Evolutionary conservation across 2,113 vertebrate species (phyloP).

Genomic region (Scalopus aquaticus): DNA sequence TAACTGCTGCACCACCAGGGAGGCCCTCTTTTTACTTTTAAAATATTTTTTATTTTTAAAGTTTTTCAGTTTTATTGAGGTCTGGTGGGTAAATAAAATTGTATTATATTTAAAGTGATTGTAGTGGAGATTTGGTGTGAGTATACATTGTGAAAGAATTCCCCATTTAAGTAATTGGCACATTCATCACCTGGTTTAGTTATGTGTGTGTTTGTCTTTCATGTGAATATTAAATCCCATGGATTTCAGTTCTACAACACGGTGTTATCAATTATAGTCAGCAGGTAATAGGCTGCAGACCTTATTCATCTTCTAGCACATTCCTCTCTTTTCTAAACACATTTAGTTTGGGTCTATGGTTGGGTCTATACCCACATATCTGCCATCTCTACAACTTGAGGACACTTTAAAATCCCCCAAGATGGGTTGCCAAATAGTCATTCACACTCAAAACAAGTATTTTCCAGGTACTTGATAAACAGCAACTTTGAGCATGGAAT

Average conservation of each 20-base stretch:
- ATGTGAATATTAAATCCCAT: not conserved
- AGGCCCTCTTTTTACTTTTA: too few relatives aligned
- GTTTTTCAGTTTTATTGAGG: not conserved
- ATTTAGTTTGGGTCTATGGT: not conserved
- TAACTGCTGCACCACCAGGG: too few relatives aligned
- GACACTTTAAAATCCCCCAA: not conserved
- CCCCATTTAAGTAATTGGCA: not conserved
- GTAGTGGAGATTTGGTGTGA: not conserved
- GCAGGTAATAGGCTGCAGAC: too few relatives aligned
- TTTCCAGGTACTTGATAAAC: slow-evolving; percentile 30
- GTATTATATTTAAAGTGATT: not conserved
- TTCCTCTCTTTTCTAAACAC: not conserved
- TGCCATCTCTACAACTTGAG: not conserved
- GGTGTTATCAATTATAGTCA: not conserved
- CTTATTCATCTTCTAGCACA: not conserved
- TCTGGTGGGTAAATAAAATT: not conserved
- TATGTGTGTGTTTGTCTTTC: not conserved
- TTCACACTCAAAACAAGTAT: slow-evolving; percentile 50
- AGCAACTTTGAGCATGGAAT: not conserved
- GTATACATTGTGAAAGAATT: not conserved
- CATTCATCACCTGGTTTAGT: not conserved
- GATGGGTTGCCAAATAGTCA: not conserved
- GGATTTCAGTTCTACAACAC: not conserved
- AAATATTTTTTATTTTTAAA: not conserved
- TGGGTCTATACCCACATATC: not conserved